Evolutionary conservation across 2,113 vertebrate genomes (phyloP), one percentile per base, ranked within the genome.

Genomic region (Halcyon malimbica): DNA sequence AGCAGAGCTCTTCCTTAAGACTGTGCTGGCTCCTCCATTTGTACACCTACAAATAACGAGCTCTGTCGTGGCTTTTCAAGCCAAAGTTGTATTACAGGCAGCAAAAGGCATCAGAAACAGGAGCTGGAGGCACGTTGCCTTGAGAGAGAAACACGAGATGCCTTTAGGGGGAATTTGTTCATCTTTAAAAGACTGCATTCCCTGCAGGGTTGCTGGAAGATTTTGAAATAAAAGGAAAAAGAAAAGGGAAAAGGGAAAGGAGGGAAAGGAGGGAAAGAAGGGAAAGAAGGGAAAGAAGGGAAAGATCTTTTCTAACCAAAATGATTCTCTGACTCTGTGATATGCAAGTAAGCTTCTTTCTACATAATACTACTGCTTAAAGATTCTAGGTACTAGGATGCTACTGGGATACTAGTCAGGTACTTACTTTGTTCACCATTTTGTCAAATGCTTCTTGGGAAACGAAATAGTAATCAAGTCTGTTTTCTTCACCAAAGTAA

Each of bases 401-500:
- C 41, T 11, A 6, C 16, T 6, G 35, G 48, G 53, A 68, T 5
- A n/a, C 10, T 10, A 46, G 29, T 26, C 33, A 41, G 51, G 26
- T 83, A 93, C 98, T 98, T 94, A 98, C 99, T 96, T 91, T 97
- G 57, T 73, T 88, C 88, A 98, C 96, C 98, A 99, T 98, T 91
- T 97, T 90, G 60, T 98, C 97, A 97, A 99, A 99, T 13, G 94
- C 98, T 86, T 98, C 99, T 82, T 98, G 96, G 17, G 98, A 98
- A 94, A 99, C 46, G 85, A 99, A 99, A 94, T 99, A 98, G 96
- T 99, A 99, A 96, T 99, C 99, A 4, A 97, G 96, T 56, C 98
- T 98, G 86, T 99, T 98, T 70, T 99, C 98, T 97, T 99, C 99
- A 69, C 98, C 98, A 78, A 98, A 98, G 88, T 99, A 99, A 48